These are phyloP conservation scores for Bagarius yarrelli DNA, from an alignment of 2,113 vertebrate genomes.

Conservation along the genomic window DNA sequence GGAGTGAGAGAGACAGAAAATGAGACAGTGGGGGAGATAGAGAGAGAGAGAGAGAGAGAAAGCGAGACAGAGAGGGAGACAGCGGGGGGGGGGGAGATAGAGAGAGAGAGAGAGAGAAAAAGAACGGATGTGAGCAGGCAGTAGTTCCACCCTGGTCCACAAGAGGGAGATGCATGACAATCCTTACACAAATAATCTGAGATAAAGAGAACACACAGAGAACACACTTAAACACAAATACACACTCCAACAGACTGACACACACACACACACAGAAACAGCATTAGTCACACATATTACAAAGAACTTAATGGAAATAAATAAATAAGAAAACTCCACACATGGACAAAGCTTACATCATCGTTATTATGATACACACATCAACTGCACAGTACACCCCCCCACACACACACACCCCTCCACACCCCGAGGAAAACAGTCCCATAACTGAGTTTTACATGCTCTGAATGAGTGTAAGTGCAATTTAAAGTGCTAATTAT, in stretches of 20 bases:
- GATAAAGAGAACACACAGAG: not conserved
- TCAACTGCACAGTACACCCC: not conserved
- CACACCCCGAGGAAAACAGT: not conserved
- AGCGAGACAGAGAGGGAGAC: conserved; percentile 39
- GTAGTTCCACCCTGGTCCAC: conserved; percentile 71
- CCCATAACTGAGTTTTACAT: not conserved
- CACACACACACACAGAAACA: not conserved
- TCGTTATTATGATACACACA: not conserved
- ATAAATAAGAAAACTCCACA: not conserved
- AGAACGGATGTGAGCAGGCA: conserved; percentile 30
- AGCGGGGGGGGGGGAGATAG: too few relatives aligned
- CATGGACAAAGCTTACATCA: not conserved
- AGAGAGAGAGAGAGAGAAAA: not conserved
- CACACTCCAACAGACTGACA: not conserved
- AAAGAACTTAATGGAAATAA: not conserved
- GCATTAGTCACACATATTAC: not conserved
- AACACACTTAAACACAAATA: not conserved
- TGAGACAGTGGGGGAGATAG: conserved; percentile 20
- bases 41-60: conserved; percentile 42
- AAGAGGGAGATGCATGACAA: conserved; percentile 98
- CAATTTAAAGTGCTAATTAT: not conserved
- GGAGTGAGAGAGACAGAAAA: not conserved
- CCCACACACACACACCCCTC: not conserved
- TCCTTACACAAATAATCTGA: conserved; percentile 63
- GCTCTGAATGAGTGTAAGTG: not conserved